Base-by-base conservation (phyloP, 2,113 vertebrate species). In the Dicerorhinus sumatrensis region DNA sequence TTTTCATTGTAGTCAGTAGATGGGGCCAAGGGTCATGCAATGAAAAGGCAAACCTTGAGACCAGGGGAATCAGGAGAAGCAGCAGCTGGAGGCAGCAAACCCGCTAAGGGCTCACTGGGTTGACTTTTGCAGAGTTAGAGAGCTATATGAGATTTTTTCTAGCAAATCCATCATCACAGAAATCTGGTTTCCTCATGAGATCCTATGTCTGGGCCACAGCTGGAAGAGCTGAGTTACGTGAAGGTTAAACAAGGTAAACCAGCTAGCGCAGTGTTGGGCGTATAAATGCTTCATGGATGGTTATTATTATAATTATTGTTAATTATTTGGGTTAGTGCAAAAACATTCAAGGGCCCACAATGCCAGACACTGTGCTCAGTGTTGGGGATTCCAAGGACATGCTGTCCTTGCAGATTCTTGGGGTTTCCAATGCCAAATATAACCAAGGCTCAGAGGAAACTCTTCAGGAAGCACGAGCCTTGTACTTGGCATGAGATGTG, bases 1-100 rank as follows among this genome's bases (percentile, higher is more conserved):
- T 83, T 72, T 88, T 25, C 62, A 89, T 76, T 77, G 85, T 63
- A 25, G 18, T 80, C 58, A 91, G 80, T 51, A 94, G 80, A 67
- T 29, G 96, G 54, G 85, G 82, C 90, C 77, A 11, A 36, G 75
- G 73, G 63, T 93, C 70, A 25, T 1, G 0, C 10, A 39, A 25
- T 12, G 48, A 76, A 92, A 42, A 93, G 76, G 54, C 20, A 65
- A 93, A 42, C 51, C 62, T 70, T 31, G 42, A 87, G 58, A 89
- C 29, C 58, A 76, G 79, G n/a, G 73, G 31, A 65, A 39, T 70
- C 13, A 31, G 48, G 39, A 60, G 46, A 77, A 80, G 31, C 56
- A 95, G 27, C 8, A 39, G 21, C 76, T 11, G 10, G 13, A 86
- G 48, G 48, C 0, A 12, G 25, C 14, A 54, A 17, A 60, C 4